These are phyloP conservation scores for Geotrupes spiniger DNA, from an alignment of 2,888 invertebrate species.

Conservation along the genomic window DNA sequence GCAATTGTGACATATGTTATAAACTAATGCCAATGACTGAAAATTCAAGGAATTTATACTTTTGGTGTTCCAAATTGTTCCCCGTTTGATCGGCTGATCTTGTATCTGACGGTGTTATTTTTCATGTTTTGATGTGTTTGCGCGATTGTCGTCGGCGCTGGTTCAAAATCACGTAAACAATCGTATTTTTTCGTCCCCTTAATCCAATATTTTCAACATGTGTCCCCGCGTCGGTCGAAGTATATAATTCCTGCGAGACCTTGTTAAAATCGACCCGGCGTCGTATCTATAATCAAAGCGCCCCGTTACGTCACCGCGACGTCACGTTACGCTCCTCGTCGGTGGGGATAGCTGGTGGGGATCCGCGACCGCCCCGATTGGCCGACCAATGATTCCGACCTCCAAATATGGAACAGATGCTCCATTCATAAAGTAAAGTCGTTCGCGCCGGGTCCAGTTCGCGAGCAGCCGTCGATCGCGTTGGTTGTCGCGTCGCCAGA, in stretches of 20 bases:
- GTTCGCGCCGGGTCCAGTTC: conserved; percentile 67
- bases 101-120: too few species aligned
- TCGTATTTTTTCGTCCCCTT: too few species aligned
- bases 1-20: too few species aligned
- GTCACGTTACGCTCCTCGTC: conserved; percentile 40
- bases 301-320: conserved; percentile 47
- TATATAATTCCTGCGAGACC: conserved; percentile 19
- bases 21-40: too few species aligned
- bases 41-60: too few species aligned
- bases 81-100: too few species aligned
- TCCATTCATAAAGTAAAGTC: conserved; percentile 79
- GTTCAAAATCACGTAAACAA: too few species aligned
- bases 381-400: conserved; percentile 59
- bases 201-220: conserved; percentile 16
- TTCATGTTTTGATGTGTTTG: too few species aligned
- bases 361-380: conserved; percentile 51
- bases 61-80: too few species aligned
- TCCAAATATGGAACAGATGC: conserved; percentile 81
- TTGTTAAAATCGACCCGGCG: conserved; percentile 50
- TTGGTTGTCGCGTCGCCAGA: conserved; percentile 24
- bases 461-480: conserved; percentile 51
- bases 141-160: too few species aligned
- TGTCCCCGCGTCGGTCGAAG: conserved; percentile 2
- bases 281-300: conserved; percentile 28
- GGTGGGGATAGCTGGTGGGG: conserved; percentile 34